Conservation (phyloP, 30 jellyfish, hydroid and myxozoan genomes). For the Clytia hemisphaerica region DNA sequence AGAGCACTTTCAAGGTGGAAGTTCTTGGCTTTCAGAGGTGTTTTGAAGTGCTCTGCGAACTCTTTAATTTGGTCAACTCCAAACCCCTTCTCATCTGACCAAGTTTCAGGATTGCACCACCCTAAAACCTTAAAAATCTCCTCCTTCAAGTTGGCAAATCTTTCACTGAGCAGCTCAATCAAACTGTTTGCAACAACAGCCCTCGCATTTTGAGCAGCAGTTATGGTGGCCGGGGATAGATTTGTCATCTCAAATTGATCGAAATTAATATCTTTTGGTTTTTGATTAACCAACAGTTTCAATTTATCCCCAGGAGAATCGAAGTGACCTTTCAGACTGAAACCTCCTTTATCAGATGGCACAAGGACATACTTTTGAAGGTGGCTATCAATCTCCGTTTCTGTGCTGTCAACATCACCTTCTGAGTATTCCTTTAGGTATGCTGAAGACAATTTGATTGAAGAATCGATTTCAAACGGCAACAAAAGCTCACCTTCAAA, state of each 20-base stretch:
- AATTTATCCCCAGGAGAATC: no score
- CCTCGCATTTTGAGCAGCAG: no score
- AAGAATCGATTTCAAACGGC: slow-evolving; percentile 12
- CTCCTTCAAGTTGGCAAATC: slow-evolving; percentile 9
- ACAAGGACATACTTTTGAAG: no score
- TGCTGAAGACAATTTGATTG: slow-evolving; percentile 22
- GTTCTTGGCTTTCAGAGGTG: slow-evolving; percentile 1
- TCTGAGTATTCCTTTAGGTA: slow-evolving; percentile 30
- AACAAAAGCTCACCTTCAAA: slow-evolving; percentile 27
- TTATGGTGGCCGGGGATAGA: no score
- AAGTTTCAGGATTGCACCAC: slow-evolving; percentile 1
- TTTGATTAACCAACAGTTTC: no score
- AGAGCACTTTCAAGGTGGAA: background rate
- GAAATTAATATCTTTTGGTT: no score
- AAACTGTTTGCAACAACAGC: no score
- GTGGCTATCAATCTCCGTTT: no score
- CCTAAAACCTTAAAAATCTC: background rate
- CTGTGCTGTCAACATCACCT: slow-evolving; percentile 15
- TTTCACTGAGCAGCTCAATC: background rate
- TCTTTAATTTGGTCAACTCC: background rate
- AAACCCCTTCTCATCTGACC: slow-evolving; percentile 22
- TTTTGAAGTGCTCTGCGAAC: background rate
- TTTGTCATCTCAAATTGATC: no score
- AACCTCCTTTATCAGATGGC: no score
- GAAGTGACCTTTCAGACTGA: no score